Evolutionary conservation across 2,888 invertebrate species (phyloP).

Genomic region (Luperina nickerlii): DNA sequence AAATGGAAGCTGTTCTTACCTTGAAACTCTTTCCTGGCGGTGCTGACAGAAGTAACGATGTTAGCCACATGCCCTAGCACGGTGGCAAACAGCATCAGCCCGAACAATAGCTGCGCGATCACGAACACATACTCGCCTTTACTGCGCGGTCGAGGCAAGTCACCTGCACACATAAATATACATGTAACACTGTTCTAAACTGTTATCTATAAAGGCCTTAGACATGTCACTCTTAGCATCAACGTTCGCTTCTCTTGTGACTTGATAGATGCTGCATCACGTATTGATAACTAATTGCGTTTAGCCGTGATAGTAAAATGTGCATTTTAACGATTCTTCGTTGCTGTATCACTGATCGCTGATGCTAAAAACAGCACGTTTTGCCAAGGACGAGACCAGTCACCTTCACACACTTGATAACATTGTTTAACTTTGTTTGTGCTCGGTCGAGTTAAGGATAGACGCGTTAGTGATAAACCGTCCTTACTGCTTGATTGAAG

Average conservation of each 20-base stretch:
- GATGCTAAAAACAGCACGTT: neutral
- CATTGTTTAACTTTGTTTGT: constrained; percentile 17
- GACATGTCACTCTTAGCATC: neutral
- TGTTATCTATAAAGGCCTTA: neutral
- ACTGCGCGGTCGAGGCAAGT: constrained; percentile 96
- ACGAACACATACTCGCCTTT: constrained; percentile 99
- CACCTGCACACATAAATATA: constrained; percentile 85
- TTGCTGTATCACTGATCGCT: neutral
- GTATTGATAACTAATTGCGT: no score
- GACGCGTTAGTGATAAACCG: constrained; percentile 2
- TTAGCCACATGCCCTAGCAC: constrained; percentile 99
- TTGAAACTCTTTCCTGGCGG: constrained; percentile 99
- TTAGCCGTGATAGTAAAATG: no score
- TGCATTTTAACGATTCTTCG: neutral
- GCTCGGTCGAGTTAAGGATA: constrained; percentile 2
- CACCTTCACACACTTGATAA: neutral
- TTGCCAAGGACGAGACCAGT: neutral
- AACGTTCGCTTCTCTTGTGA: neutral
- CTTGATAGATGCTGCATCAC: neutral
- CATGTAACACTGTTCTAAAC: neutral
- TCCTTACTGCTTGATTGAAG: constrained; percentile 16
- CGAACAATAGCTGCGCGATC: constrained; percentile 98
- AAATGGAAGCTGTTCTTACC: constrained; percentile 90
- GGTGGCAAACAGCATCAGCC: constrained; percentile 98
- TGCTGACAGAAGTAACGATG: constrained; percentile 99